Base-by-base conservation (phyloP, 2,888 invertebrate genomes). In the Miltochrista miniata region DNA sequence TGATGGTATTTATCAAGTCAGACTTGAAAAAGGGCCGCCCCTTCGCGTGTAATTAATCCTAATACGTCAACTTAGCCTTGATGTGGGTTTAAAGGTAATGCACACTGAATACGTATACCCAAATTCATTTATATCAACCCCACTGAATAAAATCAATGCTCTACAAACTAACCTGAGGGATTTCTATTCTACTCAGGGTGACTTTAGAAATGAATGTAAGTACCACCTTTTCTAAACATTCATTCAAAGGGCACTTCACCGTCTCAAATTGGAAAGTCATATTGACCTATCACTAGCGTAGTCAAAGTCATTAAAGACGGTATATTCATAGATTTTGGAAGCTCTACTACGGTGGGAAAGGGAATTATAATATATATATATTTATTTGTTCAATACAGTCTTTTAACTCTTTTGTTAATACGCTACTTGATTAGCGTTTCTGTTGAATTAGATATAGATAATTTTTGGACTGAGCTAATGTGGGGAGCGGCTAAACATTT, bases 1-100 rank as follows among this genome's bases (percentile, higher is more conserved):
- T 71, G 73, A 76, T 79, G 79, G 72, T 76, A 72, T 76, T 72
- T 70, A 71, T 68, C 54, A 67, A 72, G 74, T 74, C 68, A 61
- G 68, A 45, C 64, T 67, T 66, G 55, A 77, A 83, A 83, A 81
- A 77, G 77, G 79, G 42, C 64, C 67, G 69, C 74, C 76, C 76
- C 77, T 76, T 68, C 70, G 73, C 75, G 75, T 77, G 79, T 87
- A 86, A 86, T 86, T 86, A 85, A 81, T 69, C 74, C 72, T 72
- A 69, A 74, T 76, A 81, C 80, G 79, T 81, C 81, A 85, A 85
- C 79, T 83, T 83, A 76, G 58, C 73, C 77, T 70, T 83, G 83
- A 85, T 78, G 79, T 85, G 83, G 83, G 81, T 81, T 81, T 72
- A 72, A 77, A 79, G 76, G 76, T 74, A 75, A 75, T 68, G 74